A percentile compares a stretch with the other conserved stretches of the same genome.
Conservation (phyloP, 2,888 invertebrate genomes). For the Cacoxenus indagator region DNA sequence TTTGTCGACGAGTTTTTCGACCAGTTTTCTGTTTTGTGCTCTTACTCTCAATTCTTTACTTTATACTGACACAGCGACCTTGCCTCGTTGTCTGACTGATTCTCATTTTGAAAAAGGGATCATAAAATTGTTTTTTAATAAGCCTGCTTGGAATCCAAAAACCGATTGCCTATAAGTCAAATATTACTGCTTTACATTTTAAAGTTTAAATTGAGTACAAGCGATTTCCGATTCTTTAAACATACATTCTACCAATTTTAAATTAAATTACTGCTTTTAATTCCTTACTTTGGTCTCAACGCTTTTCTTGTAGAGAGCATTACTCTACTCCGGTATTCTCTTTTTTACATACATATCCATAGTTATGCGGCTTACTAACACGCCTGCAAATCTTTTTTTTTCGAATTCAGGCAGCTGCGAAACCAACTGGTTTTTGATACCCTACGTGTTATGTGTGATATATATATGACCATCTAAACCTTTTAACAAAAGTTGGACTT, state of each 20-base stretch:
- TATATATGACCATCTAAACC: too few species aligned
- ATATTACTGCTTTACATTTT: too few species aligned
- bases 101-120: background rate
- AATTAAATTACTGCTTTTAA: background rate
- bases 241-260: too few species aligned
- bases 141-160: too few species aligned
- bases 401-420: conserved; percentile 53
- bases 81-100: conserved; percentile 37
- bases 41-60: conserved; percentile 6
- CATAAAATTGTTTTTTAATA: background rate
- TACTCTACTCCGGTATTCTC: background rate
- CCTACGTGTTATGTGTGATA: conserved; percentile 33
- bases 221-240: too few species aligned
- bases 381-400: background rate
- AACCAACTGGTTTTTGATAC: conserved; percentile 54
- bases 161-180: too few species aligned
- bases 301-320: conserved; percentile 26
- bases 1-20: conserved; percentile 1
- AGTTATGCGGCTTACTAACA: background rate
- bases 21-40: too few species aligned
- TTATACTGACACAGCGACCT: conserved; percentile 45
- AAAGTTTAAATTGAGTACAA: too few species aligned
- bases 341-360: background rate
- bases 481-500: too few species aligned
- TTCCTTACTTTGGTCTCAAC: conserved; percentile 29